Evolutionary conservation across 2,797 vertebrate species (phyloP), one percentile per base, ranked within the genome.

Genomic region (Lateolabrax maculatus): DNA sequence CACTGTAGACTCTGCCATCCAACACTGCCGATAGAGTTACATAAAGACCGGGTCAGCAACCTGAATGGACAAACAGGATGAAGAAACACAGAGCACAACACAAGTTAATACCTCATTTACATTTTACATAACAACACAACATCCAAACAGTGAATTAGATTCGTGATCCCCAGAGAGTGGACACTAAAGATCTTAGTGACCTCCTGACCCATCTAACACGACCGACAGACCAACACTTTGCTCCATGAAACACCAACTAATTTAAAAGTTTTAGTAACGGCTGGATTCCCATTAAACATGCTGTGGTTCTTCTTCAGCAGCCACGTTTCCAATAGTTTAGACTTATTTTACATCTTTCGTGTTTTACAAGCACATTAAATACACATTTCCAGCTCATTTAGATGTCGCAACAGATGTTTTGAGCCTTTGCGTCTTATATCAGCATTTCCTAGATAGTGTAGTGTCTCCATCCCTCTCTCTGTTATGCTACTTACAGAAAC

Each of bases 11-110:
- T 46, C 60, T 5, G 68, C 13, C 66, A 76, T 2, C 57, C 55
- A 56, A 81, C 66, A 55, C 81, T 25, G 55, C 56, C 41, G 71
- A 78, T 78, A 63, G 48, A 73, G 81, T 77, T 66, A 72, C 77
- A 60, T 1, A 34, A 23, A 27, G 43, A 68, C 63, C 44, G 60
- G 51, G 44, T 82, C 81, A 77, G 84, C 70, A 65, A 11, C 43
- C 70, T 62, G 56, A 27, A 21, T 11, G 21, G 4, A 57, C 51
- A 15, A 60, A 60, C 4, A 36, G 9, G 25, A 36, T 7, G 9
- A 53, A 19, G 34, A 49, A 25, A 39, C 31, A 48, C 5, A 2
- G 18, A 61, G 21, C 16, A n/a, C 18, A 37, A 51, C 36, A 15
- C 18, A 9, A 12, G 23, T 31, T n/a, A 0, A 39, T 18, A 15